Percentiles rank a stretch among this genome's conserved stretches.
phyloP scores from a whole-genome alignment of 2,797 vertebrate species.

The Odontamblyopus rebecca region DNA sequence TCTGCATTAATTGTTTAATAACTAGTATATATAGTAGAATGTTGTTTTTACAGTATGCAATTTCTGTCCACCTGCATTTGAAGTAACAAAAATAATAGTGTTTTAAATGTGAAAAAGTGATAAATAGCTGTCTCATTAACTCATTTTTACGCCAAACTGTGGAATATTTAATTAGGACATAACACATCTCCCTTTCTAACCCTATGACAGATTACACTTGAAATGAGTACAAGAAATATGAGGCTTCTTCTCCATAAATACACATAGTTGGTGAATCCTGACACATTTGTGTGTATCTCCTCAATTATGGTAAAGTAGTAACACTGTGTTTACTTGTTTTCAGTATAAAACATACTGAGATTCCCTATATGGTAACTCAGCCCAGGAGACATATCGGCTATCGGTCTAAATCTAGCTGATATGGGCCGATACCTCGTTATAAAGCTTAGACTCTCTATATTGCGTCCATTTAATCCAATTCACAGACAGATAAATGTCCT shows the following conservation, averaged over 20 bases:
- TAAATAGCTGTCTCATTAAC: not conserved
- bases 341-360: not conserved
- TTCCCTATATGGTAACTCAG: too few species aligned
- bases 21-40: too few species aligned
- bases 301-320: not conserved
- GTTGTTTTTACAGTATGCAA: not conserved
- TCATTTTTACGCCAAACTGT: not conserved
- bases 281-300: not conserved
- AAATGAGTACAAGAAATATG: not conserved
- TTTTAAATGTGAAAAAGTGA: conserved; percentile 10
- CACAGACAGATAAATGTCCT: too few species aligned
- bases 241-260: not conserved
- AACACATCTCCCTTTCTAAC: not conserved
- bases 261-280: not conserved
- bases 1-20: too few species aligned
- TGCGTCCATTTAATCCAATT: too few species aligned
- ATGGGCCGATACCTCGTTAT: too few species aligned
- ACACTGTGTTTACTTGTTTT: not conserved
- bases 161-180: not conserved
- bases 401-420: too few species aligned
- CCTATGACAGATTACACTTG: not conserved
- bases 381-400: too few species aligned
- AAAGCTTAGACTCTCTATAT: too few species aligned
- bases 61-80: not conserved
- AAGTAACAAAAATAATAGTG: not conserved